Base-by-base conservation (phyloP, 2,113 vertebrate genomes). In the Tamias sibiricus region DNA sequence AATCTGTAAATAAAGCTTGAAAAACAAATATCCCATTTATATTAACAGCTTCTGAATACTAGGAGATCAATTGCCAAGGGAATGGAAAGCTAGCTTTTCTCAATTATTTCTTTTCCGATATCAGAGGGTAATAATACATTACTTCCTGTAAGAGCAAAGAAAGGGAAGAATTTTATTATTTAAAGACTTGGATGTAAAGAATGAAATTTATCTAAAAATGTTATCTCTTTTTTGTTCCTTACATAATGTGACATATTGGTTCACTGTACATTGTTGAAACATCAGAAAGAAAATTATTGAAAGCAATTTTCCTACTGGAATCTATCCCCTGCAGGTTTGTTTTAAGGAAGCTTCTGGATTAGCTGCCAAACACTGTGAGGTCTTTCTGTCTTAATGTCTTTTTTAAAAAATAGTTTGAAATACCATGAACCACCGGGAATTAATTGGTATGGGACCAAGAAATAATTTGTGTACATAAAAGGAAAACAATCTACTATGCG, bases 1-100 rank as follows among this genome's bases (percentile, higher is more conserved):
- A 98, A 98, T 97, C 97, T 98, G 97, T 98, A 98, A 99, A 98
- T 97, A 99, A 98, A 97, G 82, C 95, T 97, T 97, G 95, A 97
- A 98, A 98, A 97, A 97, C 95, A 98, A 98, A 97, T 98, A 98
- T 97, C 97, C 96, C 76, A 91, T 83, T 97, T 98, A 91, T 88
- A 91, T 83, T 97, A 96, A 97, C 97, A 96, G 97, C 92, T 98
- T 98, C 82, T 94, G 94, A 98, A 93, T 97, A 87, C 72, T 95
- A 66, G 75, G 87, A 62, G 40, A 93, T 96, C 96, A 87, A 32
- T 97, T 95, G 96, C 83, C 49, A 88, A 80, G 82, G 92, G 88
- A 96, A 96, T 44, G 54, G 69, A 44, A 75, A 97, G 96, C 91
- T 96, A 89, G 28, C 66, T 94, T 87, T 97, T 32, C 47, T 97